These are phyloP conservation scores for Araneus ventricosus DNA, from an alignment of 1,140 invertebrate species.

Conservation along the genomic window DNA sequence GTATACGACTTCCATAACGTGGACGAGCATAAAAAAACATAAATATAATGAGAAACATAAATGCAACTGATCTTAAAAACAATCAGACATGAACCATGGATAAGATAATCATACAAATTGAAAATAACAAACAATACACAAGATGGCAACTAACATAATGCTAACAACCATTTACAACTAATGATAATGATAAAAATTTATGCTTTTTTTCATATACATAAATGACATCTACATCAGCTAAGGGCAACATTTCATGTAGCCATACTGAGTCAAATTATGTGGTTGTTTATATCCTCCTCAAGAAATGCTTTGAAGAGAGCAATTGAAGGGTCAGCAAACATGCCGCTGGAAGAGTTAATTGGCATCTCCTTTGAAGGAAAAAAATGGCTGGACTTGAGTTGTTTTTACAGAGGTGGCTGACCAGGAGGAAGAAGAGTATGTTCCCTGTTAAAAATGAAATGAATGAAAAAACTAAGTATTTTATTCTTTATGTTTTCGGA, in stretches of 20 bases:
- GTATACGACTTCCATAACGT: conserved; percentile 61
- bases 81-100: conserved; percentile 63
- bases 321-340: conserved; percentile 61
- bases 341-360: conserved; percentile 70
- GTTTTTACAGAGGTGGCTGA: conserved; percentile 67
- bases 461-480: too few relatives aligned
- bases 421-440: conserved; percentile 69
- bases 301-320: conserved; percentile 59
- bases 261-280: conserved; percentile 64
- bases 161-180: conserved; percentile 74
- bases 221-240: conserved; percentile 71
- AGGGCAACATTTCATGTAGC: conserved; percentile 67
- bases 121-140: conserved; percentile 61
- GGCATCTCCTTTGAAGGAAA: conserved; percentile 69
- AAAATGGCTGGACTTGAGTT: conserved; percentile 69
- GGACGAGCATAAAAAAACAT: conserved; percentile 71
- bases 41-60: conserved; percentile 74
- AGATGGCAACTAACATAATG: conserved; percentile 70
- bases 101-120: conserved; percentile 54
- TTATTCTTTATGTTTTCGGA: background rate
- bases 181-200: conserved; percentile 65
- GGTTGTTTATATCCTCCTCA: conserved; percentile 66
- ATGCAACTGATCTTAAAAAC: conserved; percentile 64
- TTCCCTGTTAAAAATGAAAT: conserved; percentile 21
- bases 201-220: conserved; percentile 69